Evolutionary conservation across 2,113 vertebrate species (phyloP).

Genomic region (Gracilinanus agilis): DNA sequence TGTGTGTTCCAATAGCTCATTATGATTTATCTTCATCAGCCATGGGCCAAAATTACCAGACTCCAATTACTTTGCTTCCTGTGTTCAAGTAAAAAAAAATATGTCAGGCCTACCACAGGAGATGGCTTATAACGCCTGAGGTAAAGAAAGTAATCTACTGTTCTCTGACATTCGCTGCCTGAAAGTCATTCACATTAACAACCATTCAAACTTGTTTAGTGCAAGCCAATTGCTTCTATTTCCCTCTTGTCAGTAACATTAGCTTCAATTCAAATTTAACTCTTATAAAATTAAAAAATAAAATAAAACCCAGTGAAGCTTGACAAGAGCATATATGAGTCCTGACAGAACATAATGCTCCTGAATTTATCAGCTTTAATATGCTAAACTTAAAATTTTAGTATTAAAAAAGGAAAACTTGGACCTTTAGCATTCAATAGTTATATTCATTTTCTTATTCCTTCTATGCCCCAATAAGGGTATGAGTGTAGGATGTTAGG

Average conservation of each 20-base stretch:
- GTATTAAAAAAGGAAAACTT: constrained; percentile 52
- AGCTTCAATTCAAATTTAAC: constrained; percentile 84
- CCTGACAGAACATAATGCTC: constrained; percentile 62
- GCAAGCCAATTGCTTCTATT: constrained; percentile 84
- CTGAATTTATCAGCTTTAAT: constrained; percentile 73
- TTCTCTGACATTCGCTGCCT: constrained; percentile 85
- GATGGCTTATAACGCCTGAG: constrained; percentile 84
- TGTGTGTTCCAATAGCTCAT: constrained; percentile 79
- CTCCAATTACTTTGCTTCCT: constrained; percentile 86
- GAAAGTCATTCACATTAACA: constrained; percentile 87
- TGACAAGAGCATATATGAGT: constrained; percentile 67
- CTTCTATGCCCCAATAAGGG: constrained; percentile 9
- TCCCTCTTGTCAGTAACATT: constrained; percentile 83
- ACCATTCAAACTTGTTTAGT: constrained; percentile 87
- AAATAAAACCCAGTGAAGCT: constrained; percentile 71
- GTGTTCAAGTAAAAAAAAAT: constrained; percentile 73
- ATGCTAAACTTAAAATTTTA: constrained; percentile 77
- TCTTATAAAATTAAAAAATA: constrained; percentile 76
- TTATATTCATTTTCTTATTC: neutral
- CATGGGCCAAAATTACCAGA: constrained; percentile 86
- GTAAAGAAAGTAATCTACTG: constrained; percentile 89
- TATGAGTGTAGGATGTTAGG: neutral
- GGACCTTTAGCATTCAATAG: constrained; percentile 18
- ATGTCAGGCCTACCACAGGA: constrained; percentile 83
- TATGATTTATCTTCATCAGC: constrained; percentile 89